A percentile compares a stretch with the other conserved stretches of the same genome.
Conservation (phyloP, 2,888 invertebrate species). For the Cyaniris semiargus region DNA sequence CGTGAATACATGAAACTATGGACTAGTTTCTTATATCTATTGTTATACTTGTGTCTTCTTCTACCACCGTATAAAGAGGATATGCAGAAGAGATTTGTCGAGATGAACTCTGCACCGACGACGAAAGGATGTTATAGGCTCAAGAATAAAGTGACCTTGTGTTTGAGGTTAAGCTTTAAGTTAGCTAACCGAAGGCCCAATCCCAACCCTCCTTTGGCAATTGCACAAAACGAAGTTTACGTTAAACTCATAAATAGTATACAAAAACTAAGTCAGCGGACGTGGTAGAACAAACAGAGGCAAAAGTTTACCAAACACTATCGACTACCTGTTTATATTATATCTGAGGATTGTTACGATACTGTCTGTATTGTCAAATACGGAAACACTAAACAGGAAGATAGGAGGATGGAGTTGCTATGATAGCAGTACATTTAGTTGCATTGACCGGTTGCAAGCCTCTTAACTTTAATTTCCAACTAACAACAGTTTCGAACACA, state of each 20-base stretch:
- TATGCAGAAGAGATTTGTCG: not conserved
- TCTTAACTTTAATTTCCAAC: too few relatives aligned
- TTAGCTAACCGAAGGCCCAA: not conserved
- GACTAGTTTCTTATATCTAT: not conserved
- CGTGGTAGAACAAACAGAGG: not conserved
- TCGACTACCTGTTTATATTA: not conserved
- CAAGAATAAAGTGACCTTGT: not conserved
- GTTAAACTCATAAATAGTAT: not conserved
- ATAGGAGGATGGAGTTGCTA: not conserved
- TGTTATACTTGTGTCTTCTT: not conserved
- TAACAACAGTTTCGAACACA: too few relatives aligned
- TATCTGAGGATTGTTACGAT: not conserved
- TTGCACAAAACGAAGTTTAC: not conserved
- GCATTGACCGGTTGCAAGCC: not conserved
- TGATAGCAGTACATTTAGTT: not conserved
- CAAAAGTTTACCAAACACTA: not conserved
- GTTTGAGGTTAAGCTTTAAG: too few relatives aligned
- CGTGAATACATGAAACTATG: not conserved
- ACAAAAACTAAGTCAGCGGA: not conserved
- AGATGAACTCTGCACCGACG: not conserved
- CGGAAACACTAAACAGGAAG: conserved; percentile 6
- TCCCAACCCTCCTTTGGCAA: too few relatives aligned
- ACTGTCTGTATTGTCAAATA: not conserved
- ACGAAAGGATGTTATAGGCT: not conserved
- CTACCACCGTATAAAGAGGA: not conserved